phyloP scores from a whole-genome alignment of 2,888 invertebrate genomes.

The Mamestra brassicae region DNA sequence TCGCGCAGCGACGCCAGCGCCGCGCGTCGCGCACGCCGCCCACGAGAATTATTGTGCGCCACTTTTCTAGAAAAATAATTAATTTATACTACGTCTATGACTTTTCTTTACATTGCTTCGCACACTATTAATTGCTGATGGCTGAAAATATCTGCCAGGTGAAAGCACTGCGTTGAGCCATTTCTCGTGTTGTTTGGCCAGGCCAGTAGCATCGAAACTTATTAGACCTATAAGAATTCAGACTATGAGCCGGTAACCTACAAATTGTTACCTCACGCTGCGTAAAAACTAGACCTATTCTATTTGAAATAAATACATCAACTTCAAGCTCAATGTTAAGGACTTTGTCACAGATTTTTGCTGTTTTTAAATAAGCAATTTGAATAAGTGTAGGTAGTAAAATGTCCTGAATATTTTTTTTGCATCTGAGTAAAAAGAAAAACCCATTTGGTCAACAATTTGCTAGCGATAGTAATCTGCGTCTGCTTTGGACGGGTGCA shows the following conservation, averaged over 20 bases:
- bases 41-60: conserved; percentile 80
- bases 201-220: conserved; percentile 44
- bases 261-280: conserved; percentile 56
- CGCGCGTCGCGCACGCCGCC: conserved; percentile 78
- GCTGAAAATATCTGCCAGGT: conserved; percentile 63
- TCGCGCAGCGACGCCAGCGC: conserved; percentile 73
- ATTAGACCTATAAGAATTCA: conserved; percentile 54
- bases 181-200: conserved; percentile 41
- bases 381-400: neutral
- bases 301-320: conserved; percentile 46
- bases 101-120: conserved; percentile 80
- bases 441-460: too few relatives aligned
- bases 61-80: conserved; percentile 85
- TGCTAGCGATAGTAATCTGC: too few relatives aligned
- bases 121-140: conserved; percentile 68
- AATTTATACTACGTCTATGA: conserved; percentile 79
- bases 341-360: conserved; percentile 17
- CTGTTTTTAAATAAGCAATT: neutral
- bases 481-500: neutral
- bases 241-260: conserved; percentile 57
- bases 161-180: conserved; percentile 44
- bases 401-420: too few relatives aligned
- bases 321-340: conserved; percentile 31
- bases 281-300: conserved; percentile 30
- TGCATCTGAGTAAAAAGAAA: neutral